Evolutionary conservation across 2,113 vertebrate genomes (phyloP).

Genomic region (Amblyornis subalaris): DNA sequence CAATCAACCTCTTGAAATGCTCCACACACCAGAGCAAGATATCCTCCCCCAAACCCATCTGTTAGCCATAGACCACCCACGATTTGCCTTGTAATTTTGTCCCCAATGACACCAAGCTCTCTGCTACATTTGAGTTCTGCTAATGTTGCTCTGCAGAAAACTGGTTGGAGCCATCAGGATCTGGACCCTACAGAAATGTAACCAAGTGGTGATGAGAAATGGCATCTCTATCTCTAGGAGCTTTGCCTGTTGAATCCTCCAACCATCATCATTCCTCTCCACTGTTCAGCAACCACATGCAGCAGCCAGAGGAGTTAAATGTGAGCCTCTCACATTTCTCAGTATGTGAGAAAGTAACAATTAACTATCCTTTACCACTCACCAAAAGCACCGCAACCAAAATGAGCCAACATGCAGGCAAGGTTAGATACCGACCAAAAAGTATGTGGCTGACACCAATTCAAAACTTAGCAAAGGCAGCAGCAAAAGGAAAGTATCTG

Average conservation of each 20-base stretch:
- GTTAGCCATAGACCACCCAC: conserved; percentile 24
- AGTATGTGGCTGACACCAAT: rapidly evolving
- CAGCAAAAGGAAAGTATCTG: not conserved
- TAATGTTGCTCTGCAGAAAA: not conserved
- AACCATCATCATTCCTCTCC: not conserved
- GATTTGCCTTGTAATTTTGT: not conserved
- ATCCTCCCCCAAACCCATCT: conserved; percentile 43
- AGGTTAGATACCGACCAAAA: not conserved
- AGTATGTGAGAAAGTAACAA: not conserved
- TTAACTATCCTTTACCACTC: not conserved
- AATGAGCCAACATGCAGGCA: not conserved
- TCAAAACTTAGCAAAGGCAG: not conserved
- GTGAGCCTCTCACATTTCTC: not conserved
- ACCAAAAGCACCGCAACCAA: not conserved
- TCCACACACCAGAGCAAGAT: conserved; percentile 27
- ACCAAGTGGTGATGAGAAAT: not conserved
- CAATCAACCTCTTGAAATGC: conserved; percentile 27
- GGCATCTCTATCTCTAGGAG: not conserved
- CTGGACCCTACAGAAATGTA: not conserved
- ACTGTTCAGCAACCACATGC: not conserved
- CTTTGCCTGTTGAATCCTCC: not conserved
- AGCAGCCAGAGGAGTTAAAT: not conserved
- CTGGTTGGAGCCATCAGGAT: not conserved
- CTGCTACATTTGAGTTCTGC: not conserved
- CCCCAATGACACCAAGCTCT: not conserved